These are phyloP conservation scores for Microchrysa polita DNA, from an alignment of 2,888 invertebrate genomes.

Conservation along the genomic window DNA sequence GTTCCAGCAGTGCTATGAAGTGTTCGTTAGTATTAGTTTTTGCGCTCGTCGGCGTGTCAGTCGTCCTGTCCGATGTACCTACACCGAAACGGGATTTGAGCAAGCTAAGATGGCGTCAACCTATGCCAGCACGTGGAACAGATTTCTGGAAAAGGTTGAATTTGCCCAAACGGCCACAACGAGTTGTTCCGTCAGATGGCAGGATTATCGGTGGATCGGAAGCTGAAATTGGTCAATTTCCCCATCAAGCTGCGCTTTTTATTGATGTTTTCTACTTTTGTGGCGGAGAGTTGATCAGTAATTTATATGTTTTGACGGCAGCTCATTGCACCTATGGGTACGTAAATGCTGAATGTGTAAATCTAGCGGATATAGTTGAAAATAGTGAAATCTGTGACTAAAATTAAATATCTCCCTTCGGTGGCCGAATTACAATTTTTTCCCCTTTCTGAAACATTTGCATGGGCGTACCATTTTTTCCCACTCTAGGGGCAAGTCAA, in stretches of 20 bases:
- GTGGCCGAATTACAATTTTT: too few relatives aligned
- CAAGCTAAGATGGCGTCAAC: constrained; percentile 1
- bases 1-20: constrained; percentile 2
- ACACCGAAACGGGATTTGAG: constrained; percentile 5
- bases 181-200: neutral
- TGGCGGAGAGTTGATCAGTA: constrained; percentile 11
- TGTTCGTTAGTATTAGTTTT: neutral
- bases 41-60: neutral
- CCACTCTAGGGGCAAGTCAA: too few relatives aligned
- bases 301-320: constrained; percentile 33
- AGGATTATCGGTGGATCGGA: constrained; percentile 29
- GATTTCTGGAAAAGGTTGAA: neutral
- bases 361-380: too few relatives aligned
- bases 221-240: neutral
- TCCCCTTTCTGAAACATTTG: too few relatives aligned
- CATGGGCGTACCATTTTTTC: too few relatives aligned
- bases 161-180: neutral
- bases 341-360: too few relatives aligned
- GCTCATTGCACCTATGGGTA: constrained; percentile 34
- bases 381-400: neutral
- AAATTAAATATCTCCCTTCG: too few relatives aligned
- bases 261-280: constrained; percentile 7
- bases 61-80: neutral
- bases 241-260: constrained; percentile 21
- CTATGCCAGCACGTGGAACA: neutral